A percentile compares a stretch with the other conserved stretches of the same genome.
These are phyloP conservation scores for Kryptolebias ocellatus DNA, from an alignment of 2,797 vertebrate genomes.

Conservation along the genomic window DNA sequence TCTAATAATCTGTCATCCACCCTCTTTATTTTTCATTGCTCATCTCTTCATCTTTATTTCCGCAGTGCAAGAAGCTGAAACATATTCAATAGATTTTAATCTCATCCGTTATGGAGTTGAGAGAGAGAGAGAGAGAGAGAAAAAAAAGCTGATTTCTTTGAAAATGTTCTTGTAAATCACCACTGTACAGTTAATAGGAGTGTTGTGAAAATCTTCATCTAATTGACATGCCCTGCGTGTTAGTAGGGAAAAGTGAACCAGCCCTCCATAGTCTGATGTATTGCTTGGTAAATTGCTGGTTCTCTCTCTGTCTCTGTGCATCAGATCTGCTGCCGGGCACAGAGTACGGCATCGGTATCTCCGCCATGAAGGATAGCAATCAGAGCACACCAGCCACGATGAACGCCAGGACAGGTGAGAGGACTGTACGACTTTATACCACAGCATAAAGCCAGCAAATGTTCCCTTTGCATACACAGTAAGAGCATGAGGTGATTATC, in stretches of 20 bases:
- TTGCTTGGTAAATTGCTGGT: neutral
- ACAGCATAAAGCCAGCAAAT: constrained; percentile 7
- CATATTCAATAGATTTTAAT: constrained; percentile 42
- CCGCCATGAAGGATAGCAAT: constrained; percentile 87
- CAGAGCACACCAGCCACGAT: constrained; percentile 94
- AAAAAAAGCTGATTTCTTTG: constrained; percentile 1
- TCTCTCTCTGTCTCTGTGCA: constrained; percentile 24
- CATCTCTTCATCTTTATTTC: constrained; percentile 39
- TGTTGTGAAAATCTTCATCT: constrained; percentile 36
- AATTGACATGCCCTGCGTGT: constrained; percentile 19
- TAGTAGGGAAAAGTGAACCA: constrained; percentile 26
- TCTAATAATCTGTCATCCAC: constrained; percentile 38
- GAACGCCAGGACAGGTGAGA: constrained; percentile 96
- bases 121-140: too few species aligned
- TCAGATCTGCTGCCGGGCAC: constrained; percentile 94
- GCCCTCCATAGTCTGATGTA: neutral
- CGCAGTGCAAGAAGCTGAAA: constrained; percentile 33
- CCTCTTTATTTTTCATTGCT: constrained; percentile 31
- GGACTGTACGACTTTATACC: constrained; percentile 2
- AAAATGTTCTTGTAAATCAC: constrained; percentile 42
- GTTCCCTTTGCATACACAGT: constrained; percentile 7
- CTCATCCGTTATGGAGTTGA: constrained; percentile 39
- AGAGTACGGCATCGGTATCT: constrained; percentile 96
- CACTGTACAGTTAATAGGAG: constrained; percentile 37
- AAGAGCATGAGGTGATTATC: neutral